Base-by-base conservation (phyloP, 2,888 invertebrate species). In the Endomychus coccineus region DNA sequence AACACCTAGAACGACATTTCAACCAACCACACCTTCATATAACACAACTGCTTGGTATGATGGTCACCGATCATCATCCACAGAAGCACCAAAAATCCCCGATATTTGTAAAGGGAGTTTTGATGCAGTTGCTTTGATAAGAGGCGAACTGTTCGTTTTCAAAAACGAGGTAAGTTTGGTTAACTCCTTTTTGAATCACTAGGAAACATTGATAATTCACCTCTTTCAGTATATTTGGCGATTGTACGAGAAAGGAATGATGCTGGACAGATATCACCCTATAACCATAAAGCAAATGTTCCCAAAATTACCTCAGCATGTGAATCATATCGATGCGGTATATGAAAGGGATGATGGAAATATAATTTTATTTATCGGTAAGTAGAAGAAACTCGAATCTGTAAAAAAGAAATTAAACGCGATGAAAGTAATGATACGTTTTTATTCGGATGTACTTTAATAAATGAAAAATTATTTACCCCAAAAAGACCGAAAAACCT, bases 311-410 rank as follows among this genome's bases (percentile, higher is more conserved):
- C 78, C 80, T 6, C 51, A 64, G n/a, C 40, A 62, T 27, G 58
- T 79, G 14, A 61, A 51, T 38, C 66, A 62, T 47, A 71, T 87
- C 34, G 80, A 80, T 58, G 82, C 85, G 2, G 77, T 78, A 12
- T 85, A 83, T 56, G 77, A 87, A 63, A 71, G 75, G 41, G 64
- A 64, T n/a, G 78, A 83, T 52, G 77, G 78, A 16, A 73, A 75
- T 51, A 76, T 86, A 28, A 66, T 80, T 7, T 71, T 86, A 52
- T 82, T 83, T 54, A 66, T 71, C 49, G 80, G 82, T 75, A 46
- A 19, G n/a, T n/a, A 19, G 21, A 6, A 19, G n/a, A 19, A 7
- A 6, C n/a, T 19, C 6, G 6, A 6, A n/a, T n/a, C 21, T 19
- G 21, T 7, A 19, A 19, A 6, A 6, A 19, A 19, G 21, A 19